Base-by-base conservation (phyloP, 2,888 invertebrate species). In the Nematopogon swammerdamellus region DNA sequence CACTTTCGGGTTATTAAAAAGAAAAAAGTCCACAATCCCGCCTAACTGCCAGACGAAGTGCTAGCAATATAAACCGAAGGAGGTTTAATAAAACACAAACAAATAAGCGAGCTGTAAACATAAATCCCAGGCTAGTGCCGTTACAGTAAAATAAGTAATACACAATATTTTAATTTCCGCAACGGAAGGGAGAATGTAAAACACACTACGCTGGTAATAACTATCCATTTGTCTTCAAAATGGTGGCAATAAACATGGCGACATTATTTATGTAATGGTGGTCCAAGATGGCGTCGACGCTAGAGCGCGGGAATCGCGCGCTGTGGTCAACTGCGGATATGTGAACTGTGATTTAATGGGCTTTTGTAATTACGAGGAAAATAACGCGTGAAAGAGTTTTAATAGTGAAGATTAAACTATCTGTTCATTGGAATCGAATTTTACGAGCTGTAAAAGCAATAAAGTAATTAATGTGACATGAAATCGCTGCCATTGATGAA, bases 141-240 rank as follows among this genome's bases (percentile, higher is more conserved):
- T 72, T 70, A 68, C 67, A 63, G 64, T 60, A 67, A 72, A 73
- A 73, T 70, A 74, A 74, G 70, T 70, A 70, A 72, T 72, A 72
- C 65, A 72, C 72, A 74, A 77, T 77, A 79, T 79, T 77, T 77
- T 77, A 79, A 77, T 79, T 79, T 77, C 65, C 66, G 66, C 63
- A 64, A 36, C 36, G n/a, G 60, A 67, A 47, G 47, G 68, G 68
- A 67, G 71, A 73, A 75, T 76, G 74, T 76, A 73, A 77, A 79
- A 74, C 72, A 70, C 67, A 75, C 70, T 70, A 65, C 68, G 67
- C 65, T n/a, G n/a, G 75, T 77, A 75, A 79, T 77, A 77, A 77
- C 76, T 77, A 76, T 69, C 79, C 76, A 77, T 79, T 77, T 79
- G 77, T 79, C 79, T 79, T 76, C 72, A 73, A 74, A 79, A 79